phyloP scores from a whole-genome alignment of 1,140 invertebrate species.

The Lerema accius region DNA sequence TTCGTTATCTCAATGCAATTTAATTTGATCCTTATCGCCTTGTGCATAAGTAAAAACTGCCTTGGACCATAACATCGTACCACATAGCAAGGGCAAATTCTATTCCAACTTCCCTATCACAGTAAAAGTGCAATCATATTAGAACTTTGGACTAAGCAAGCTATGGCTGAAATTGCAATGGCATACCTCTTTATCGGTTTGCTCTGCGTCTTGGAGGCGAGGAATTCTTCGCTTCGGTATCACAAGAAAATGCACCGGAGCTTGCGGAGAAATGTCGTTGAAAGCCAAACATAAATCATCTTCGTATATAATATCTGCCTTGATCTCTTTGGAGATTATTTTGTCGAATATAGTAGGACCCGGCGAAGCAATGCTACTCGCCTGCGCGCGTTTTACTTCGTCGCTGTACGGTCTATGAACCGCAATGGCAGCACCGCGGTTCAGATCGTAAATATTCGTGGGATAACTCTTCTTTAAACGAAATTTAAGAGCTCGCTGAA shows the following conservation, averaged over 20 bases:
- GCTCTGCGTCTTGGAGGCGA: constrained; percentile 82
- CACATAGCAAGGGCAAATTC: constrained; percentile 30
- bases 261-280: constrained; percentile 90
- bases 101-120: constrained; percentile 25
- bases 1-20: neutral
- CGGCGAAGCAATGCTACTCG: constrained; percentile 51
- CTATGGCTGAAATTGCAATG: constrained; percentile 2
- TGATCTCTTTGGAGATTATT: constrained; percentile 90
- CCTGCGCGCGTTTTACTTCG: constrained; percentile 70
- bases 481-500: constrained; percentile 73
- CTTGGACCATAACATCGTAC: constrained; percentile 2
- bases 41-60: neutral
- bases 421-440: constrained; percentile 63
- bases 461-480: constrained; percentile 71
- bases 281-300: constrained; percentile 92
- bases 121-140: neutral
- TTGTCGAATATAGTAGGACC: constrained; percentile 90
- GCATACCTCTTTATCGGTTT: constrained; percentile 74
- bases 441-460: constrained; percentile 75
- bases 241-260: constrained; percentile 92
- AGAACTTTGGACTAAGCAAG: neutral
- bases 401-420: constrained; percentile 70
- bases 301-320: constrained; percentile 91
- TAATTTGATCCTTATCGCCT: neutral
- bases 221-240: constrained; percentile 89